A percentile compares a stretch with the other conserved stretches of the same genome.
phyloP scores from a whole-genome alignment of 2,797 vertebrate genomes.

The Tenualosa thibaudeaui region DNA sequence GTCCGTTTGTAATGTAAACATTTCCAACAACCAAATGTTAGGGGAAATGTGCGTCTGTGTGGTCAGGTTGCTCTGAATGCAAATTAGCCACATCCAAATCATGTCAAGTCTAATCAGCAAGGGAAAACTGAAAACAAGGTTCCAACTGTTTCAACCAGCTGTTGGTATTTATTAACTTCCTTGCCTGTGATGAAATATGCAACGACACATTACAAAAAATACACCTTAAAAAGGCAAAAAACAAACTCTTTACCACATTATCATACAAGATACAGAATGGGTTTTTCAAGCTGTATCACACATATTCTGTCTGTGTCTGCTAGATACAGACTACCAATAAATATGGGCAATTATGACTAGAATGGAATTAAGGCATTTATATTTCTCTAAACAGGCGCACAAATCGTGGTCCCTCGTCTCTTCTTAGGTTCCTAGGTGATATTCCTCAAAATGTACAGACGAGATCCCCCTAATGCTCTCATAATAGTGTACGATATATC shows the following conservation, averaged over 20 bases:
- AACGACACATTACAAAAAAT: background rate
- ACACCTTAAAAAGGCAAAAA: background rate
- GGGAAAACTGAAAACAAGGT: background rate
- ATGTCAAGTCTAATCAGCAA: background rate
- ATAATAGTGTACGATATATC: background rate
- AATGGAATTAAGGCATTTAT: conserved; percentile 15
- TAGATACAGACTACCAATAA: conserved; percentile 1
- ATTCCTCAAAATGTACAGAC: background rate
- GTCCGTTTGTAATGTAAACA: too few species aligned
- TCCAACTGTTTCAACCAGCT: background rate
- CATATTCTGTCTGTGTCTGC: background rate
- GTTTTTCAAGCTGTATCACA: background rate
- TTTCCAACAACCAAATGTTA: too few species aligned
- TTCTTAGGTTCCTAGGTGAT: background rate
- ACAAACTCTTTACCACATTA: background rate
- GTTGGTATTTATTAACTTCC: background rate
- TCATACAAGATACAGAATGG: background rate
- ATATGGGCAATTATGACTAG: background rate
- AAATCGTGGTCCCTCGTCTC: background rate
- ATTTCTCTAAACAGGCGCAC: background rate
- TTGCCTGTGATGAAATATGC: background rate
- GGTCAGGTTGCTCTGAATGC: background rate
- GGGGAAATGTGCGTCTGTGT: too few species aligned
- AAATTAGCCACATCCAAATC: conserved; percentile 11
- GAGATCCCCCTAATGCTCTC: background rate